phyloP scores from a whole-genome alignment of 2,113 vertebrate genomes.

The Dasyurus viverrinus region DNA sequence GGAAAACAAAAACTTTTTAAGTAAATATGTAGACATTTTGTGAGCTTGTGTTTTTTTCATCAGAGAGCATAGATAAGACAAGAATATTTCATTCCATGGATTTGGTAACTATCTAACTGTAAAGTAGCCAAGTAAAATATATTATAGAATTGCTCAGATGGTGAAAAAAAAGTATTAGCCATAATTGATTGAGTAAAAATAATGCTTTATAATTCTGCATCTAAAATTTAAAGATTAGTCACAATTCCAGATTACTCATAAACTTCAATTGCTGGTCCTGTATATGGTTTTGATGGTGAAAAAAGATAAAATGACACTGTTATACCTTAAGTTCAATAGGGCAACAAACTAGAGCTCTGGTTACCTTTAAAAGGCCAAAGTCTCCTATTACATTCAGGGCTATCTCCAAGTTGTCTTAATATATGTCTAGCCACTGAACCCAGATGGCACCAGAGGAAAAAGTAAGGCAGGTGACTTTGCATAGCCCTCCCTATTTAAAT shows the following conservation, averaged over 20 bases:
- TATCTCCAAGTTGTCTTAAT: too few relatives aligned
- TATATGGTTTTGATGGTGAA: constrained; percentile 49
- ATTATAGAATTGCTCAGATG: background rate
- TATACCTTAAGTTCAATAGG: background rate
- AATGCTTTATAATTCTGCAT: background rate
- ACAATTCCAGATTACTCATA: constrained; percentile 65
- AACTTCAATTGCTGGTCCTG: constrained; percentile 48
- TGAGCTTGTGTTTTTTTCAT: background rate
- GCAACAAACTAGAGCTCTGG: background rate
- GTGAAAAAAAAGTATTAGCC: background rate
- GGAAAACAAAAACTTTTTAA: background rate
- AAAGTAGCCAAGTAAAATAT: background rate
- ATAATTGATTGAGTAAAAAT: background rate
- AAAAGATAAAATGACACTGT: constrained; percentile 14
- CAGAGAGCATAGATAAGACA: background rate
- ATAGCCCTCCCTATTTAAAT: too few relatives aligned
- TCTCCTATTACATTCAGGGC: too few relatives aligned
- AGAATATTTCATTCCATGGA: background rate
- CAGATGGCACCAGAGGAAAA: too few relatives aligned
- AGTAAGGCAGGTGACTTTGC: too few relatives aligned
- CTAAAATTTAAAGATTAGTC: background rate
- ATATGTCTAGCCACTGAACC: too few relatives aligned
- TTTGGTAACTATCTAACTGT: background rate
- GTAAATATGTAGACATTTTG: background rate
- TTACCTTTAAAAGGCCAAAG: background rate